Percentiles rank a stretch among this genome's conserved stretches.
Conservation (phyloP, 2,797 vertebrate species). For the Toxotes lorentzi region DNA sequence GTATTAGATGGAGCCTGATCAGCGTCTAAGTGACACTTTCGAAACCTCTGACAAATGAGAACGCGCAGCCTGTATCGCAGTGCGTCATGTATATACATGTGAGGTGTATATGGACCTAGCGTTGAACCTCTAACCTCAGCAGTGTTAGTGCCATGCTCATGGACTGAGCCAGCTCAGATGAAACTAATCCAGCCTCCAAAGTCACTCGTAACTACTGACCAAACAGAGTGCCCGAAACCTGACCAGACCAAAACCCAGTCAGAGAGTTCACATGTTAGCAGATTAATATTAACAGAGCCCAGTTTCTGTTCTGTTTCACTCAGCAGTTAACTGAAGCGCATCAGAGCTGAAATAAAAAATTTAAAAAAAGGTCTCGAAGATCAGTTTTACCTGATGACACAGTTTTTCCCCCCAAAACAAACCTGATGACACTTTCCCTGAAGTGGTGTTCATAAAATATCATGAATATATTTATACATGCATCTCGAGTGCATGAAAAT, state of each 20-base stretch:
- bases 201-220: constrained; percentile 24
- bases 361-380: neutral
- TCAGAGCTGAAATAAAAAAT: neutral
- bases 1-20: constrained; percentile 1
- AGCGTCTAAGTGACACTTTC: constrained; percentile 2
- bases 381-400: constrained; percentile 4
- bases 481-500: neutral
- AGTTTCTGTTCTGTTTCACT: neutral
- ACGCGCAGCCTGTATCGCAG: constrained; percentile 9
- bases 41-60: neutral
- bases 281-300: neutral
- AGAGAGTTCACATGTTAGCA: neutral
- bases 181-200: constrained; percentile 47
- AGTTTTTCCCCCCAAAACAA: neutral
- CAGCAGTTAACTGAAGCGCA: neutral
- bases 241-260: neutral
- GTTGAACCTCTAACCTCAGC: constrained; percentile 69
- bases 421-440: constrained; percentile 11
- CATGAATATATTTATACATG: neutral
- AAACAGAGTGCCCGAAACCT: constrained; percentile 11
- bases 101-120: constrained; percentile 39
- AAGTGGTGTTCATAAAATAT: constrained; percentile 32
- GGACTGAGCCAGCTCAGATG: constrained; percentile 36
- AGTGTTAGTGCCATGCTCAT: constrained; percentile 67
- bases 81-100: constrained; percentile 27